These are phyloP conservation scores for Drosophila monieri DNA, from an alignment of 2,888 invertebrate genomes.

Conservation along the genomic window DNA sequence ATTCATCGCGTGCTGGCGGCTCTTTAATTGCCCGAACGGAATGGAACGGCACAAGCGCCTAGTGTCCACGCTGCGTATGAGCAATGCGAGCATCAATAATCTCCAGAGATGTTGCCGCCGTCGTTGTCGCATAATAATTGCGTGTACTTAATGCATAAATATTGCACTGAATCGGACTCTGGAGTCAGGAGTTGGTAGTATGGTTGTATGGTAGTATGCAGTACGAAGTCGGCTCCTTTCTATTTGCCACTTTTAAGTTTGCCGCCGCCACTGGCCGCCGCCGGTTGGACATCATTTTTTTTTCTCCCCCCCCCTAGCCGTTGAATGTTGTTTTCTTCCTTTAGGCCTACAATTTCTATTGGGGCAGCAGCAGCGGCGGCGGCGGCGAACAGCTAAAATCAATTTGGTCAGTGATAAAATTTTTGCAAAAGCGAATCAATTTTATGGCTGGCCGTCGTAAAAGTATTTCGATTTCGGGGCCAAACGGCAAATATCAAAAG, in stretches of 20 bases:
- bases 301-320: constrained; percentile 5
- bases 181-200: constrained; percentile 2
- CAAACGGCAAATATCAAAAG: constrained; percentile 78
- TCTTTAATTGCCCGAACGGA: constrained; percentile 69
- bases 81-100: constrained; percentile 72
- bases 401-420: constrained; percentile 53
- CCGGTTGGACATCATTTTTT: constrained; percentile 16
- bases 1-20: constrained; percentile 78
- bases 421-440: constrained; percentile 51
- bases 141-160: constrained; percentile 79
- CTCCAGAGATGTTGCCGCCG: constrained; percentile 67
- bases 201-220: not conserved
- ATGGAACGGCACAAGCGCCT: constrained; percentile 40
- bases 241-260: constrained; percentile 72
- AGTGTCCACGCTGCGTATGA: constrained; percentile 68
- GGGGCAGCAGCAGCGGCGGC: constrained; percentile 8
- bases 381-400: constrained; percentile 45
- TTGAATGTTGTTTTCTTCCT: constrained; percentile 21
- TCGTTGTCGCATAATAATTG: constrained; percentile 70
- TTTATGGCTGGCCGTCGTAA: constrained; percentile 56
- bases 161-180: constrained; percentile 55
- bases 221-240: constrained; percentile 61
- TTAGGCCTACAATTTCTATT: constrained; percentile 66
- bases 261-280: constrained; percentile 32
- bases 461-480: constrained; percentile 69